phyloP scores from a whole-genome alignment of 2,113 vertebrate genomes.

The Crotophaga sulcirostris region DNA sequence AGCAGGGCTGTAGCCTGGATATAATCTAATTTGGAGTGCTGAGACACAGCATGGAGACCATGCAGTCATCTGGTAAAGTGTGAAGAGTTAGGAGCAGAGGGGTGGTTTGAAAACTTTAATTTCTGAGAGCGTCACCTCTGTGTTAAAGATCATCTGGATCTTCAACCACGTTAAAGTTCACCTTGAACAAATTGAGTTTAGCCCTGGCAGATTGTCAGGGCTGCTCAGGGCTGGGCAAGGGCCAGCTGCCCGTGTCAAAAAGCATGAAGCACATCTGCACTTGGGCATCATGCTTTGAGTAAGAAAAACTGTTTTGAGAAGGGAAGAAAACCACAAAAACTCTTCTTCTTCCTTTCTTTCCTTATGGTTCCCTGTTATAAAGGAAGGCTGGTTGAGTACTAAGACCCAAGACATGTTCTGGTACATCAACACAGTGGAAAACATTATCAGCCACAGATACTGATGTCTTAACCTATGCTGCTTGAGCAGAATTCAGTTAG shows the following conservation, averaged over 20 bases:
- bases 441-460: rapidly evolving
- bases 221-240: background rate
- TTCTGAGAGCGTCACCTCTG: background rate
- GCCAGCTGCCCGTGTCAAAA: background rate
- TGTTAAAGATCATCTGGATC: background rate
- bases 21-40: background rate
- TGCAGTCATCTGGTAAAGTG: background rate
- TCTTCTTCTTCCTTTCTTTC: background rate
- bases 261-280: background rate
- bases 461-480: background rate
- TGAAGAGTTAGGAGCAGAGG: background rate
- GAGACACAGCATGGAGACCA: background rate
- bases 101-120: background rate
- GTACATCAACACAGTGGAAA: background rate
- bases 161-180: background rate
- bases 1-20: background rate
- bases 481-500: background rate
- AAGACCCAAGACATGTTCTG: background rate
- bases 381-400: background rate
- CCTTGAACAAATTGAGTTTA: background rate
- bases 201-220: background rate
- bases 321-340: background rate
- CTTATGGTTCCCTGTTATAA: background rate
- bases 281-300: background rate
- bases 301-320: background rate